Evolutionary conservation across 2,113 vertebrate species (phyloP), one percentile per base, ranked within the genome.

Genomic region (Atlantisia rogersi): DNA sequence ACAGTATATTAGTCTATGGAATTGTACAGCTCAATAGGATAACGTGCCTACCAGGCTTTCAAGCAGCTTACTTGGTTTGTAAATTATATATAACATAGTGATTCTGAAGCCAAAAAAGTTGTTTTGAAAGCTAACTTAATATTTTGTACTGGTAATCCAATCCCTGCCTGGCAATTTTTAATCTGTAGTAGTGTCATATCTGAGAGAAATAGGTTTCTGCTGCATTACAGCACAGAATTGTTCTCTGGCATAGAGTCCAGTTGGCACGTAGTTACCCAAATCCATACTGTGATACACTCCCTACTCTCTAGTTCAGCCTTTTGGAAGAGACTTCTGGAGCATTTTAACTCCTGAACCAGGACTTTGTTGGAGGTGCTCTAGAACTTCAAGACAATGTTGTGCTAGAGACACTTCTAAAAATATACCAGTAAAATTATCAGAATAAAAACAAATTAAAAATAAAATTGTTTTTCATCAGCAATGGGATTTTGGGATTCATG

Each of bases 361-460:
- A 15, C 6, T 74, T 40, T 18, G 50, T 46, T 55, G n/a, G 44
- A 86, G 22, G 10, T n/a, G n/a, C 15, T 64, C 15, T 70, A 55
- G 40, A 63, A 65, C 11, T 48, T 90, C 22, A 67, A n/a, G 21
- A 15, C 1, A 1, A 82, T 63, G 37, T 19, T 44, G 39, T 65
- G 50, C 37, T 74, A 55, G 19, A 58, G n/a, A 67, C 21, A 55
- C 32, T 69, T 63, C n/a, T 53, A 48, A 69, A 87, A 60, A 35
- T 31, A 15, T 26, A 88, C 44, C 20, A 63, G 46, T 40, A 78
- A 67, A 92, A 77, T 31, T 2, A 77, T 65, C 56, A 84, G 24
- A 62, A 75, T 67, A 82, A 78, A 94, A 94, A 82, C 40, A 89
- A 88, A 74, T 40, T 37, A 58, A 94, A 90, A 74, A 94, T 56